Conservation (phyloP, 2,797 vertebrate species). For the Alfaro cultratus region DNA sequence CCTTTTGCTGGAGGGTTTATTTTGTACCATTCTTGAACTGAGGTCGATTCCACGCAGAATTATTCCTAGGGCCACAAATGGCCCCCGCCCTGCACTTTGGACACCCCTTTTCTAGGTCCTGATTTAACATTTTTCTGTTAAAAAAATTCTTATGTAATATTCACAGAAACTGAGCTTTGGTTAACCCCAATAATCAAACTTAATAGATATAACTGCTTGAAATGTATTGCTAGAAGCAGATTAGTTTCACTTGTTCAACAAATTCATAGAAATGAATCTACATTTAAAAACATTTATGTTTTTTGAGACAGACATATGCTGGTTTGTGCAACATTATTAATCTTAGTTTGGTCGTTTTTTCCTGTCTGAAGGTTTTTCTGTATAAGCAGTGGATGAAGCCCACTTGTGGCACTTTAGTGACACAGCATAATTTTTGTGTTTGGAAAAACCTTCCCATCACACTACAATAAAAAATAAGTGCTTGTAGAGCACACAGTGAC, state of each 20-base stretch:
- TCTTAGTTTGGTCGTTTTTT: not conserved
- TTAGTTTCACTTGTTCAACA: not conserved
- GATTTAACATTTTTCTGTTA: not conserved
- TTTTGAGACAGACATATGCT: not conserved
- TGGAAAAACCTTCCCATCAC: constrained; percentile 13
- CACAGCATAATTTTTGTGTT: constrained; percentile 38
- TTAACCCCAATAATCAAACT: not conserved
- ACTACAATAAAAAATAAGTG: not conserved
- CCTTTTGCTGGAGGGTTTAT: not conserved
- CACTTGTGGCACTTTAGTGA: constrained; percentile 52
- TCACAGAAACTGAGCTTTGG: not conserved
- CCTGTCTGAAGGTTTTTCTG: constrained; percentile 6
- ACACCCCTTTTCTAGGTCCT: not conserved
- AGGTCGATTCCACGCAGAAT: not conserved
- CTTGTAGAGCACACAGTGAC: constrained; percentile 16
- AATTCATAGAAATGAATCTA: not conserved
- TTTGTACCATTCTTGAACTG: not conserved
- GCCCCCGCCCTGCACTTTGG: not conserved
- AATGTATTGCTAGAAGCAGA: not conserved
- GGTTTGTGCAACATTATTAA: not conserved
- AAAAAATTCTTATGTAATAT: not conserved
- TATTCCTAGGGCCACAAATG: not conserved
- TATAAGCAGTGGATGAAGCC: constrained; percentile 38
- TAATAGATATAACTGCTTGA: not conserved
- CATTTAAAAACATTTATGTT: not conserved